phyloP scores from a whole-genome alignment of 2,113 vertebrate genomes.

The Myiozetetes cayanensis region DNA sequence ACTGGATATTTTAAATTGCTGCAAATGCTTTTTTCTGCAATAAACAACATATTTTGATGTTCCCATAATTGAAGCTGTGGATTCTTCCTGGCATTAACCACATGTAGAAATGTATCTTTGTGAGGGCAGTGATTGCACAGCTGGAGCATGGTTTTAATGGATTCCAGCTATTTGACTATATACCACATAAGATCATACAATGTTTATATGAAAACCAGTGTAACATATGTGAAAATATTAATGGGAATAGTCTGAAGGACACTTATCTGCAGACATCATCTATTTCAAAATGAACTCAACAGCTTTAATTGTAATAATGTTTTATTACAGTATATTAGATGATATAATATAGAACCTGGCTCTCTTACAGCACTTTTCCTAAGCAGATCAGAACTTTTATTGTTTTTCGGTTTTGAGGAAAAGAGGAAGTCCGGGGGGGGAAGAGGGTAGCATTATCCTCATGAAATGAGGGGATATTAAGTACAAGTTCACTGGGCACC shows the following conservation, averaged over 20 bases:
- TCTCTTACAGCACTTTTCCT: background rate
- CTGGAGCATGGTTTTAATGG: slow-evolving; percentile 46
- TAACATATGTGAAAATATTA: background rate
- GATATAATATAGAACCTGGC: background rate
- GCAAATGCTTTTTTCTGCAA: slow-evolving; percentile 50
- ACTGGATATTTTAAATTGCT: slow-evolving; percentile 45
- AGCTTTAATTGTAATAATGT: background rate
- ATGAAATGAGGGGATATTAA: background rate
- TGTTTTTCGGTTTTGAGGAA: background rate
- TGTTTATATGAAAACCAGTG: background rate
- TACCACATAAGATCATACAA: background rate
- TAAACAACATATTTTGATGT: slow-evolving; percentile 54
- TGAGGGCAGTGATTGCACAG: slow-evolving; percentile 44
- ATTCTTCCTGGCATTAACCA: slow-evolving; percentile 29
- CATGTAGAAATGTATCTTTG: slow-evolving; percentile 31
- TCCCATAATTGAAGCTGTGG: slow-evolving; percentile 21
- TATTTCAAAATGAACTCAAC: background rate
- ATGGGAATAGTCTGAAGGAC: background rate
- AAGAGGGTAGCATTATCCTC: background rate
- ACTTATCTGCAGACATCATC: background rate
- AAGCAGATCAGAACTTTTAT: background rate
- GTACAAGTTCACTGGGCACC: background rate
- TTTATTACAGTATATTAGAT: background rate
- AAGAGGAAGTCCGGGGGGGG: background rate
- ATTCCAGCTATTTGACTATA: slow-evolving; percentile 38